These are phyloP conservation scores for Platyscapa corneri DNA, from an alignment of 1,140 invertebrate species.

Conservation along the genomic window DNA sequence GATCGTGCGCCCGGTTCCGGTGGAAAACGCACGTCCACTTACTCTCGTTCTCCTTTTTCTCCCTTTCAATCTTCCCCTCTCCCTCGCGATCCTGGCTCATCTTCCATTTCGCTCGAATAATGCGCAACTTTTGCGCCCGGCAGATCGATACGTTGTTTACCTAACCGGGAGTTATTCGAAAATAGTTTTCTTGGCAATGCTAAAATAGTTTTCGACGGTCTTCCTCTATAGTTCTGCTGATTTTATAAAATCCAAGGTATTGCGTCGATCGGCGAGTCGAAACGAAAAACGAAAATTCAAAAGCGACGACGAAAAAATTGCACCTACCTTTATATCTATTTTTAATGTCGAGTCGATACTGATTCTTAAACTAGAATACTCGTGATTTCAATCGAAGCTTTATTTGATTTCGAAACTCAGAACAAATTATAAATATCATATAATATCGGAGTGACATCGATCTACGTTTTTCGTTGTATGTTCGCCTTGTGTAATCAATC, in stretches of 20 bases:
- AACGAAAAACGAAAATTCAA: neutral
- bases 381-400: neutral
- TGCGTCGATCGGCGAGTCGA: neutral
- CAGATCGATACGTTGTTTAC: neutral
- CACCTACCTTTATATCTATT: neutral
- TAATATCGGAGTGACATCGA: neutral
- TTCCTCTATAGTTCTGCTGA: neutral
- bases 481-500: neutral
- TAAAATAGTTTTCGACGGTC: neutral
- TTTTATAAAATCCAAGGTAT: neutral
- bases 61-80: neutral
- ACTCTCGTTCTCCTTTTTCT: neutral
- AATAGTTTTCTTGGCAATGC: neutral
- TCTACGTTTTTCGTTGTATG: neutral
- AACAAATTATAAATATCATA: neutral
- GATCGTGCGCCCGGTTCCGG: neutral
- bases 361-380: neutral
- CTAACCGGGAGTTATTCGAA: neutral
- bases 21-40: conserved; percentile 4
- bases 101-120: neutral
- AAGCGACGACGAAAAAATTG: too few species aligned
- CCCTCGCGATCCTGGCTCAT: neutral
- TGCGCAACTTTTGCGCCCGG: neutral
- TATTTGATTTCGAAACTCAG: neutral
- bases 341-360: neutral